A percentile compares a stretch with the other conserved stretches of the same genome.
Conservation (phyloP, 2,888 invertebrate species). For the Euphydryas editha region DNA sequence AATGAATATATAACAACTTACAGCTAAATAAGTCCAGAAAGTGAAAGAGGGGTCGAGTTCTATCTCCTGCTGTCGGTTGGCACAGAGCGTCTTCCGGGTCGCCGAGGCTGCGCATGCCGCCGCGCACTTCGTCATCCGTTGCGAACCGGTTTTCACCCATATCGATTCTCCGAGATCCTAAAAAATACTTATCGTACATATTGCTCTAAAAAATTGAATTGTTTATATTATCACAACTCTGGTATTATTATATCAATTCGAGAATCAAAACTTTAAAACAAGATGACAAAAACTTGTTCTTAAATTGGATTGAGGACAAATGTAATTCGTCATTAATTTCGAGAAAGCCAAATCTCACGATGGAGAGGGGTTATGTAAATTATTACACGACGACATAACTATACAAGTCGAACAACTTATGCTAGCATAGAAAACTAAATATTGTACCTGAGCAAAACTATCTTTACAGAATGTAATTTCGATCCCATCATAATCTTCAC, state of each 20-base stretch:
- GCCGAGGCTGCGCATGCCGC: slow-evolving; percentile 84
- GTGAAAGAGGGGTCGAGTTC: slow-evolving; percentile 86
- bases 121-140: slow-evolving; percentile 76
- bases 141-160: slow-evolving; percentile 59
- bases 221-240: neutral
- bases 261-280: neutral
- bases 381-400: neutral
- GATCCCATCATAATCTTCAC: slow-evolving; percentile 59
- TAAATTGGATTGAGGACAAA: slow-evolving; percentile 7
- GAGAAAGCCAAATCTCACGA: neutral
- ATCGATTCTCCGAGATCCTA: slow-evolving; percentile 54
- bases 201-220: neutral
- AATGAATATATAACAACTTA: slow-evolving; percentile 60
- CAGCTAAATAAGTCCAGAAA: slow-evolving; percentile 88
- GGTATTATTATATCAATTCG: neutral
- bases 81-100: slow-evolving; percentile 83
- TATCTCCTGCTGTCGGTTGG: slow-evolving; percentile 82
- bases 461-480: slow-evolving; percentile 65
- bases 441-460: slow-evolving; percentile 58
- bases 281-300: neutral
- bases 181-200: slow-evolving; percentile 9
- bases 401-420: neutral
- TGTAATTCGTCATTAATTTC: neutral
- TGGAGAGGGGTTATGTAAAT: slow-evolving; percentile 12
- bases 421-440: neutral